Evolutionary conservation across 2,797 vertebrate species (phyloP), one percentile per base, ranked within the genome.

Genomic region (Otus scops): DNA sequence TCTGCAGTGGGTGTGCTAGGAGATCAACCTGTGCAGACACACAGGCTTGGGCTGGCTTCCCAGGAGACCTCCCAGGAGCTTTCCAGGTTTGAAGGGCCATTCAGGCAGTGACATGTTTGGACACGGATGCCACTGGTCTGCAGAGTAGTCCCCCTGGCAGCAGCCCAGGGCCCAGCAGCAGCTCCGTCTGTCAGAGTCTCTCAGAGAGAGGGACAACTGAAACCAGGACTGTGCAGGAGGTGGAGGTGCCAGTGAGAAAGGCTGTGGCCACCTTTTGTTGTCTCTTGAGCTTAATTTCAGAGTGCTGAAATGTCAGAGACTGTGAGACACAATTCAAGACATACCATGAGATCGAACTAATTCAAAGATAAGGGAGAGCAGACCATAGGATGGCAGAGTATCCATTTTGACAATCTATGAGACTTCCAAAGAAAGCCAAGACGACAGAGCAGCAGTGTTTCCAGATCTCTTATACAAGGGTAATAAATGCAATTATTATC

Each of bases 71-170:
- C 92, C 51, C 80, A 94, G 74, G 67, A 84, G 51, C 11, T 64
- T 65, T 61, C 27, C 17, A 2, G 36, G 76, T 34, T 84, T 91
- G 93, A 79, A 80, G 60, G 34, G 64, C 45, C 28, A n/a, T 80
- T 43, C 70, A 74, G 60, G 34, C 70, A 91, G 53, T 51, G 88
- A 90, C 90, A 91, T 75, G 71, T 87, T 91, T 71, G 71, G 78
- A 75, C 2, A 5, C 0, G 15, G 67, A 64, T 23, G 30, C 9
- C 53, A 47, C 60, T 68, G 50, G 67, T 83, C 12, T 53, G 88
- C 76, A 63, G 45, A 88, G 73, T 83, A 92, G 28, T 80, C 48
- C 80, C 56, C 9, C 38, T 94, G 96, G 88, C 94, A 94, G 78
- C 45, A 89, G 53, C 68, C 71, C 84, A 89, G 77, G 48, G 28